A percentile compares a stretch with the other conserved stretches of the same genome.
These are phyloP conservation scores for Pseudorasbora parva DNA, from an alignment of 2,113 vertebrate genomes.

Conservation along the genomic window DNA sequence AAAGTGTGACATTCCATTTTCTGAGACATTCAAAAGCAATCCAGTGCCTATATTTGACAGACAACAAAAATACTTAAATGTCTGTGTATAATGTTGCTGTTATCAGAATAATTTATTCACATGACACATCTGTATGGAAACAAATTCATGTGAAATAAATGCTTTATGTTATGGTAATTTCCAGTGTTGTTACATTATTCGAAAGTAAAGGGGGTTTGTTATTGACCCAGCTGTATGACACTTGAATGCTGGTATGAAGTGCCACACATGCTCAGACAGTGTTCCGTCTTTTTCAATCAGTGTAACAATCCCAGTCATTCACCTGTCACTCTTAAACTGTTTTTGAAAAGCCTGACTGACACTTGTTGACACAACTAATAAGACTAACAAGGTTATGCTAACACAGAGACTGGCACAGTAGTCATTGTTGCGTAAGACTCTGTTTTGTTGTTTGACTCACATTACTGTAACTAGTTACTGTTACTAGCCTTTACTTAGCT, in stretches of 20 bases:
- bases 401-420: not conserved
- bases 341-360: conserved; percentile 12
- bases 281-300: not conserved
- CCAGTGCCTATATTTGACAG: not conserved
- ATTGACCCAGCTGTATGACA: not conserved
- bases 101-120: not conserved
- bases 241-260: not conserved
- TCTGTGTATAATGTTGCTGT: not conserved
- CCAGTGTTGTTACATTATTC: conserved; percentile 20
- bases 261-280: not conserved
- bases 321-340: not conserved
- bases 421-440: not conserved
- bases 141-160: not conserved
- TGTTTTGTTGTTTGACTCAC: not conserved
- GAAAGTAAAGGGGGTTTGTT: conserved; percentile 35
- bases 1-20: not conserved
- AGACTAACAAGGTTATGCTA: not conserved
- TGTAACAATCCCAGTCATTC: conserved; percentile 2
- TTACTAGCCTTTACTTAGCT: not conserved
- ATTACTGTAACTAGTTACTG: not conserved
- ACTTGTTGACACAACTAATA: not conserved
- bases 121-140: not conserved
- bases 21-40: not conserved
- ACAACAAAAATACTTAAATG: not conserved
- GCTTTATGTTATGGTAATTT: conserved; percentile 28